Conservation (phyloP, 2,113 vertebrate species). For the Pimephales promelas region DNA sequence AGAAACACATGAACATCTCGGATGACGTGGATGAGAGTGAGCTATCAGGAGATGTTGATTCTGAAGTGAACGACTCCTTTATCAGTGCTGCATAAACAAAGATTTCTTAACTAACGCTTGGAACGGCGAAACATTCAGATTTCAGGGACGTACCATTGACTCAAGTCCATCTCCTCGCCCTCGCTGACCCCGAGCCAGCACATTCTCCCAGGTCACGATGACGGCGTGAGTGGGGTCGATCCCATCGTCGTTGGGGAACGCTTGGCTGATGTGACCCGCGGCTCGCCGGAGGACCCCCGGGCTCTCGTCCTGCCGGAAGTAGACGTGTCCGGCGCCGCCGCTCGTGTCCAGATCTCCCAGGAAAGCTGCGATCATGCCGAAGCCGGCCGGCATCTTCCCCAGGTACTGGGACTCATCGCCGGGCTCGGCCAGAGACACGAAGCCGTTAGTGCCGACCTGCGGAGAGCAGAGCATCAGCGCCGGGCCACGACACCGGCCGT, state of each 20-base stretch:
- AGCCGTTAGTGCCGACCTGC: conserved; percentile 89
- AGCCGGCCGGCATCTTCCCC: conserved; percentile 80
- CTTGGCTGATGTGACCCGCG: conserved; percentile 71
- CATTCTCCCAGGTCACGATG: conserved; percentile 88
- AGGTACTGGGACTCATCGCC: conserved; percentile 75
- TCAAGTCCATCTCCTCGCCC: conserved; percentile 64
- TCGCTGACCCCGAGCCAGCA: conserved; percentile 70
- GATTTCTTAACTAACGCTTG: too few species aligned
- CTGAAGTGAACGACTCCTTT: too few species aligned
- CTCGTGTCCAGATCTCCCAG: conserved; percentile 88
- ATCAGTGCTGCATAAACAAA: too few species aligned
- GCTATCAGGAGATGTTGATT: too few species aligned
- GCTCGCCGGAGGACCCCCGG: conserved; percentile 68
- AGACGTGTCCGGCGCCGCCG: conserved; percentile 78
- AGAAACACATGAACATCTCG: too few species aligned
- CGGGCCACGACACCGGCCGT: too few species aligned
- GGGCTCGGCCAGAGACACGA: conserved; percentile 79
- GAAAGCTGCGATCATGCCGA: conserved; percentile 82
- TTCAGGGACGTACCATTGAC: conserved; percentile 71
- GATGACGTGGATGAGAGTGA: too few species aligned
- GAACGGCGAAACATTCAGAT: background rate
- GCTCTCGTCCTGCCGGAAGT: conserved; percentile 82
- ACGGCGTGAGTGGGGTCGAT: conserved; percentile 73
- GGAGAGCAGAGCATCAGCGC: background rate
- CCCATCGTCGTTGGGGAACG: conserved; percentile 74